Evolutionary conservation across 2,113 vertebrate species (phyloP), one percentile per base, ranked within the genome.

Genomic region (Vombatus ursinus): DNA sequence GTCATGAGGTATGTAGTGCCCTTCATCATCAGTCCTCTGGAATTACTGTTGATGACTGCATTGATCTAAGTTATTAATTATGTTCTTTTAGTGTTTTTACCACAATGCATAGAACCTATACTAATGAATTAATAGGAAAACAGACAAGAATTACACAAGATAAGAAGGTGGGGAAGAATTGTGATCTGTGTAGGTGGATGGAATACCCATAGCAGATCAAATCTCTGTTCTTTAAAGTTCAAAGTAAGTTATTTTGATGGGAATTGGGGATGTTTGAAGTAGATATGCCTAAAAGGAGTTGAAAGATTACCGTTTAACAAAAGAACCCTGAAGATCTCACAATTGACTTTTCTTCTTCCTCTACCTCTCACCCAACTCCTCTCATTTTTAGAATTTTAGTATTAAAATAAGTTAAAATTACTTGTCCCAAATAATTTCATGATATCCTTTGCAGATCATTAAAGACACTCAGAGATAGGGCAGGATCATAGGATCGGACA

Each of bases 391-490:
- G 47, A 54, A 51, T 3, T 89, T 95, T 94, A 47, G 89, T 53
- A 16, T 93, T 93, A 68, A 77, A 28, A 31, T 16, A n/a, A 95
- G 93, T 90, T 93, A 2, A 94, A 90, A 92, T 16, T 84, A 50
- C 31, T 12, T 90, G 25, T 52, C 84, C 94, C 89, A 54, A 77
- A 96, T 22, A 94, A 93, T 91, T 90, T 89, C 31, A 49, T 91
- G 47, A 31, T 8, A 50, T 90, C 96, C 92, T n/a, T 94, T 77
- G 31, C 22, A 95, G 94, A 28, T 90, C 14, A 24, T 52, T 96
- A 37, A 49, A 93, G 44, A 92, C n/a, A 77, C 57, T 37, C 4
- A 77, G 14, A 77, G 16, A 19, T 19, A 77, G 61, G 28, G 57
- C 28, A 61, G 28, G 37, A 77, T n/a, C 12, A n/a, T n/a, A n/a